Percentiles rank a stretch among this genome's conserved stretches.
Conservation (phyloP, 2,113 vertebrate genomes). For the Ceyx melanurus region DNA sequence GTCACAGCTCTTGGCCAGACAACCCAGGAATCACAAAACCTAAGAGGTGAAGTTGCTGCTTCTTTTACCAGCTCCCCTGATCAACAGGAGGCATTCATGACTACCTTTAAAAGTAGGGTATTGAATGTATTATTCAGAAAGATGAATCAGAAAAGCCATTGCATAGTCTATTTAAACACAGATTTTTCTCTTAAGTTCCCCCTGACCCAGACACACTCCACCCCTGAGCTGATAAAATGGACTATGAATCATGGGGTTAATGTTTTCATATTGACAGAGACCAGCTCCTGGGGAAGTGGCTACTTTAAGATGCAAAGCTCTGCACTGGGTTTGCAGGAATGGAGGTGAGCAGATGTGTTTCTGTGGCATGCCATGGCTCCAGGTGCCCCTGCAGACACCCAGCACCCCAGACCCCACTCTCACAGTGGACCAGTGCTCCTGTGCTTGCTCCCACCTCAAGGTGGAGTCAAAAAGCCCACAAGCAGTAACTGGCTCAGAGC, state of each 20-base stretch:
- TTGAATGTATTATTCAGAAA: background rate
- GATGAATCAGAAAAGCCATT: background rate
- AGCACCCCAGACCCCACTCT: background rate
- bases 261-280: background rate
- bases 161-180: background rate
- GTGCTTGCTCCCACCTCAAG: background rate
- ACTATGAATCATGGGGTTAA: background rate
- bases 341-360: background rate
- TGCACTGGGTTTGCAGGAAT: background rate
- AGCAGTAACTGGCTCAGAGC: background rate
- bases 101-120: background rate
- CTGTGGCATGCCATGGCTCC: fast-evolving
- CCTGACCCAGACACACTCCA: background rate
- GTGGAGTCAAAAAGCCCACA: background rate
- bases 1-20: background rate
- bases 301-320: background rate
- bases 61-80: background rate
- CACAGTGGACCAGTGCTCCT: background rate
- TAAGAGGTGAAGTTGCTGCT: background rate
- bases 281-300: background rate
- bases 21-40: background rate
- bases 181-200: background rate
- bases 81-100: background rate
- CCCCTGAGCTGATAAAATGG: background rate
- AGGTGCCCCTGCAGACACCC: background rate